These are phyloP conservation scores for Hirundichthys speculiger DNA, from an alignment of 2,113 vertebrate species.

Conservation along the genomic window DNA sequence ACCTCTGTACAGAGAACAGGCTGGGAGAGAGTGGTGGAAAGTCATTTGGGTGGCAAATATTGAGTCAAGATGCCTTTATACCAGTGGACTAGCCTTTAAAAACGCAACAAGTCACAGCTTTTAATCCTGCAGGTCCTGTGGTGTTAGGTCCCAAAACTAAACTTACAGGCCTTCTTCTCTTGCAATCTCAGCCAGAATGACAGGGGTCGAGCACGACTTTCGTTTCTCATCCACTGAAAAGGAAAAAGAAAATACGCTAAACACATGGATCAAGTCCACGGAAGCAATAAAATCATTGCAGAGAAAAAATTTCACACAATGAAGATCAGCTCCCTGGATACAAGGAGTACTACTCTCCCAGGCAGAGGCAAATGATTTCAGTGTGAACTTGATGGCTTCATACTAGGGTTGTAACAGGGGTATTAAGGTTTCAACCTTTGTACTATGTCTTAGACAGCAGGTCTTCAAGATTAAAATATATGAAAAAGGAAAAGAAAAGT, in stretches of 20 bases:
- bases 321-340: not conserved
- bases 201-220: slow-evolving; percentile 77
- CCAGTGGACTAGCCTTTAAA: too few relatives aligned
- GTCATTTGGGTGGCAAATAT: not conserved
- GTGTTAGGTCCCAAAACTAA: not conserved
- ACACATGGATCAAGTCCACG: not conserved
- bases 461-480: too few relatives aligned
- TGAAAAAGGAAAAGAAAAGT: not conserved
- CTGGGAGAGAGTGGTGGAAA: slow-evolving; percentile 58
- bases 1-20: slow-evolving; percentile 81
- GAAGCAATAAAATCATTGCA: not conserved
- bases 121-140: not conserved
- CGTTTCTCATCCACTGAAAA: slow-evolving; percentile 81
- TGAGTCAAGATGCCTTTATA: too few relatives aligned
- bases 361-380: not conserved
- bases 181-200: slow-evolving; percentile 82
- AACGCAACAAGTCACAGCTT: too few relatives aligned
- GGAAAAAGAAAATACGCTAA: not conserved
- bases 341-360: not conserved
- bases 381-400: not conserved
- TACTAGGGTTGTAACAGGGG: too few relatives aligned
- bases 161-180: slow-evolving; percentile 84
- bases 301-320: not conserved
- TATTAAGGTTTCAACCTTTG: too few relatives aligned
- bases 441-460: too few relatives aligned